A percentile compares a stretch with the other conserved stretches of the same genome.
These are phyloP conservation scores for Uria aalge DNA, from an alignment of 2,113 vertebrate genomes.

Conservation along the genomic window DNA sequence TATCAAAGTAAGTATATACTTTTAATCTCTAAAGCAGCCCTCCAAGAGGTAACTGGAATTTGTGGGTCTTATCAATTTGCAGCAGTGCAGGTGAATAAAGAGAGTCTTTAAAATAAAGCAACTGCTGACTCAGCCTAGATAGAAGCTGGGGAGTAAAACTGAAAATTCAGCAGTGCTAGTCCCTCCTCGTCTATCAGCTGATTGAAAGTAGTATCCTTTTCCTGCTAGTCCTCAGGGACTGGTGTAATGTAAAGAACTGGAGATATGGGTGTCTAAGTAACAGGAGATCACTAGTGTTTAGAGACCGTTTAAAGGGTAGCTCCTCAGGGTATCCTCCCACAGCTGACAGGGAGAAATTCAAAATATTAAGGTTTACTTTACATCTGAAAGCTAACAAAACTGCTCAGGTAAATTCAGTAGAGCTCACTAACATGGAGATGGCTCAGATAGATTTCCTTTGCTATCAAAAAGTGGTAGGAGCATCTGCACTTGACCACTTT, in stretches of 20 bases:
- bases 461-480: neutral
- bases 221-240: constrained; percentile 49
- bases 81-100: constrained; percentile 46
- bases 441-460: neutral
- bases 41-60: constrained; percentile 17
- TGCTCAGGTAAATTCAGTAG: neutral
- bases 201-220: constrained; percentile 44
- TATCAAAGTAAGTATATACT: constrained; percentile 26
- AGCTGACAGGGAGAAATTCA: neutral
- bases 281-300: constrained; percentile 32
- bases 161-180: constrained; percentile 37
- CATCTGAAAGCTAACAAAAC: constrained; percentile 15
- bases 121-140: constrained; percentile 22
- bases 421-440: neutral
- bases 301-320: constrained; percentile 56
- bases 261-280: constrained; percentile 41
- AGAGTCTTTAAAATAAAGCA: constrained; percentile 64
- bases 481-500: neutral
- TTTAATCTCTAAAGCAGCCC: constrained; percentile 20
- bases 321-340: constrained; percentile 34
- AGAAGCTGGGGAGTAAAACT: constrained; percentile 51
- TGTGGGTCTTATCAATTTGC: constrained; percentile 9
- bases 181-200: constrained; percentile 28
- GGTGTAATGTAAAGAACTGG: constrained; percentile 26
- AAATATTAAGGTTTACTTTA: constrained; percentile 47